Evolutionary conservation across 2,797 vertebrate species (phyloP).

Genomic region (Pipistrellus pygmaeus): DNA sequence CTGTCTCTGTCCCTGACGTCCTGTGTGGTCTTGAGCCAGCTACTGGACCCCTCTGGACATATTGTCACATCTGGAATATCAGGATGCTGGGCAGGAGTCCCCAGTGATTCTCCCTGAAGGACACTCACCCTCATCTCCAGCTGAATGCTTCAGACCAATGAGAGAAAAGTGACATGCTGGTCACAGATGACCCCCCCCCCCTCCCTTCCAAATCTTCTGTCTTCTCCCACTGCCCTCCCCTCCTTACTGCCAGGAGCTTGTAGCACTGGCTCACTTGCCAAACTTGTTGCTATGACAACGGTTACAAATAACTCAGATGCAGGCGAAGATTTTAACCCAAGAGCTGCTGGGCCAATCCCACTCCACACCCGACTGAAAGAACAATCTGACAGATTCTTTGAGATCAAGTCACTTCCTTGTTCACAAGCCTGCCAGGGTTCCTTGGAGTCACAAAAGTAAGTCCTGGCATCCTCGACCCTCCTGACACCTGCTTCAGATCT

Average conservation of each 20-base stretch:
- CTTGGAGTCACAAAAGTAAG: conserved; percentile 29
- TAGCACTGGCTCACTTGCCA: conserved; percentile 76
- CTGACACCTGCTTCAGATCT: conserved; percentile 49
- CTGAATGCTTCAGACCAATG: conserved; percentile 72
- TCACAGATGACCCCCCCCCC: conserved; percentile 63
- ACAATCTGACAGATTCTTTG: conserved; percentile 36
- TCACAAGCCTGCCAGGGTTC: conserved; percentile 40
- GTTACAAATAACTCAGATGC: conserved; percentile 84
- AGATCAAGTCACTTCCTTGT: neutral
- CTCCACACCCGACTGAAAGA: conserved; percentile 33
- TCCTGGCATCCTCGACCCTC: neutral
- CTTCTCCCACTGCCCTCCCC: conserved; percentile 79
- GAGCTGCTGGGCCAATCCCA: conserved; percentile 72
- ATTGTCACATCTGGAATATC: conserved; percentile 63
- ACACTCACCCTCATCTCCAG: conserved; percentile 36
- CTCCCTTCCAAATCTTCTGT: conserved; percentile 65
- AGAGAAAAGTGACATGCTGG: conserved; percentile 63
- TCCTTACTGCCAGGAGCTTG: conserved; percentile 77
- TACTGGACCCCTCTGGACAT: conserved; percentile 47
- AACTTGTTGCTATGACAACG: conserved; percentile 81
- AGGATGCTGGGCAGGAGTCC: conserved; percentile 37
- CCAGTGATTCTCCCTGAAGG: conserved; percentile 44
- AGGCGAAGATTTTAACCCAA: conserved; percentile 81
- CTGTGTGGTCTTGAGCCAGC: conserved; percentile 61
- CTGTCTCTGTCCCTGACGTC: conserved; percentile 36